phyloP scores from a whole-genome alignment of 1,140 invertebrate species.

The Sycophila sp. region DNA sequence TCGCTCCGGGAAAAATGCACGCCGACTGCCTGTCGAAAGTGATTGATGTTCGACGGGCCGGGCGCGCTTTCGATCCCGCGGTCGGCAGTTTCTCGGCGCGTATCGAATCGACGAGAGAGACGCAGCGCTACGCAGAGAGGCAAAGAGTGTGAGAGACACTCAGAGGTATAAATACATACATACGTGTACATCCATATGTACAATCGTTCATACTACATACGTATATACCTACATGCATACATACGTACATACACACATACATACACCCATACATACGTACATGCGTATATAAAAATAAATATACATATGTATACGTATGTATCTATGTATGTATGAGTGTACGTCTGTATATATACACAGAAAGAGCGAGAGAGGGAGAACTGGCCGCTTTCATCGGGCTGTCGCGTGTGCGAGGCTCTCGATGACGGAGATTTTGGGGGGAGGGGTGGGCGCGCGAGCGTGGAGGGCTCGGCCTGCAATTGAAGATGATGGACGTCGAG shows the following conservation, averaged over 20 bases:
- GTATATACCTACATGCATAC: no score
- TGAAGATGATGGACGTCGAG: constrained; percentile 32
- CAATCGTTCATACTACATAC: no score
- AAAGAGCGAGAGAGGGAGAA: no score
- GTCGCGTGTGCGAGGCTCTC: constrained; percentile 2
- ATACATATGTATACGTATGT: no score
- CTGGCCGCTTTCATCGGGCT: constrained; percentile 17
- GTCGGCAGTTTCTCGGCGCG: constrained; percentile 8
- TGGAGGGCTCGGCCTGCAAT: background rate
- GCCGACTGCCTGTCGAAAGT: background rate
- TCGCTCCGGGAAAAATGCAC: background rate
- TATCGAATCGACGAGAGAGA: background rate
- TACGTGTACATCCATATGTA: no score
- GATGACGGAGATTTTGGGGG: constrained; percentile 3
- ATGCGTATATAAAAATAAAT: no score
- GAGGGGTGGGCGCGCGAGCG: background rate
- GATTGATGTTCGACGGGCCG: constrained; percentile 6
- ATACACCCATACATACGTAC: no score
- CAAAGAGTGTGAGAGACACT: no score
- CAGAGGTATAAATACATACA: no score
- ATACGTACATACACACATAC: no score
- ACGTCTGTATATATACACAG: no score
- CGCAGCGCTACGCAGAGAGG: background rate
- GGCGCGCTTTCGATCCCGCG: background rate
- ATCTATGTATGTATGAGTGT: no score